phyloP scores from a whole-genome alignment of 2,888 invertebrate genomes.

The Acrobasis consociella region DNA sequence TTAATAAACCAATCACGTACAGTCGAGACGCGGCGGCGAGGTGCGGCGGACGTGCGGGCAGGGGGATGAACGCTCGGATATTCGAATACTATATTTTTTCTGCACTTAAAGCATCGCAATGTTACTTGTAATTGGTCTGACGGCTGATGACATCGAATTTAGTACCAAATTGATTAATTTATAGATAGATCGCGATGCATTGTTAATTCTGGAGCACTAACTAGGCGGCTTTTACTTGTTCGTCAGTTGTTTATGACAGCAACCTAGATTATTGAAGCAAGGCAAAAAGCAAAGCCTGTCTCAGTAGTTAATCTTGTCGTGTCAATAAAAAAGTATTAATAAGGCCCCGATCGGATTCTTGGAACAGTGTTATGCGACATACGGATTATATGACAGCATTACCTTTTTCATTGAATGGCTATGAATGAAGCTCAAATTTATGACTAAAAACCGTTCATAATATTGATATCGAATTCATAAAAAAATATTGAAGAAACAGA shows the following conservation, averaged over 20 bases:
- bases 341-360: slow-evolving; percentile 54
- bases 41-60: slow-evolving; percentile 81
- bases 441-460: slow-evolving; percentile 56
- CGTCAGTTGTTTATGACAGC: slow-evolving; percentile 13
- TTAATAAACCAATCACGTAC: slow-evolving; percentile 84
- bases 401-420: slow-evolving; percentile 58
- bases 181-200: slow-evolving; percentile 50
- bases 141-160: slow-evolving; percentile 66
- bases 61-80: slow-evolving; percentile 80
- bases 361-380: slow-evolving; percentile 55
- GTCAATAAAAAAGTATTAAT: slow-evolving; percentile 57
- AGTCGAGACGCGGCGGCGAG: slow-evolving; percentile 80
- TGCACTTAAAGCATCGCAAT: slow-evolving; percentile 73
- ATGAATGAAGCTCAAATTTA: slow-evolving; percentile 55
- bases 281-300: slow-evolving; percentile 42
- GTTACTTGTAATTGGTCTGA: slow-evolving; percentile 79
- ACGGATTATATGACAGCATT: slow-evolving; percentile 59
- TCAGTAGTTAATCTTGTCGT: slow-evolving; percentile 55
- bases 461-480: slow-evolving; percentile 68
- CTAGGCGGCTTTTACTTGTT: slow-evolving; percentile 7
- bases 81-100: slow-evolving; percentile 81
- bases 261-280: slow-evolving; percentile 26
- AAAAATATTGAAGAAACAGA: slow-evolving; percentile 62
- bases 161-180: slow-evolving; percentile 59
- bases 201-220: slow-evolving; percentile 30